Base-by-base conservation (phyloP, 1,140 invertebrate genomes). In the Rhopalosiphum maidis region DNA sequence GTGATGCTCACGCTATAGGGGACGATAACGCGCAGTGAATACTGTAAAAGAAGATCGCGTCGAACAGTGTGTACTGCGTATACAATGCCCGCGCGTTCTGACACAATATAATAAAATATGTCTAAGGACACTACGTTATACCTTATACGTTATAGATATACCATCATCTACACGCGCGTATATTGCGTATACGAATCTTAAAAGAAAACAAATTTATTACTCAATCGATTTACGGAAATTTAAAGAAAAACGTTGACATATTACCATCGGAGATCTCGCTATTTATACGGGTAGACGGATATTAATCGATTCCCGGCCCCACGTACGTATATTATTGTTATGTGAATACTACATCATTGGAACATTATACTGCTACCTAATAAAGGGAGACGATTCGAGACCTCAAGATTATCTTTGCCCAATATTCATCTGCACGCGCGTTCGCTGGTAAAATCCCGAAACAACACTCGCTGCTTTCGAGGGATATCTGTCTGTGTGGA, bases 151-250 rank as follows among this genome's bases (percentile, higher is more conserved):
- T n/a, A 68, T 68, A 77, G 60, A 35, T 77, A 77, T 60, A 77
- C n/a, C 25, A 68, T 68, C 25, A 68, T 68, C 60, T 77, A 77
- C 60, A n/a, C 15, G 18, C 3, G 60, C 18, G 60, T 77, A 77
- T 18, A 77, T 11, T 21, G 18, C n/a, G 18, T 18, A 68, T 35
- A 77, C 15, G n/a, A n/a, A 35, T 77, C 60, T 18, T 77, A 77
- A 77, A 77, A 77, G 60, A 77, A 77, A 77, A 77, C 30, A n/a
- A 77, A 77, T 77, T n/a, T n/a, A n/a, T 77, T 77, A 77, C 60
- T 77, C 15, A 77, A 77, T 77, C 60, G n/a, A 77, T 77, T 11
- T n/a, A n/a, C 60, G 60, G n/a, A 21, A n/a, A 77, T 77, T n/a
- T 77, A 77, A 77, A 77, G 60, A 77, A 77, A n/a, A 77, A 77